Base-by-base conservation (phyloP, 2,888 invertebrate species). In the Acleris cristana region DNA sequence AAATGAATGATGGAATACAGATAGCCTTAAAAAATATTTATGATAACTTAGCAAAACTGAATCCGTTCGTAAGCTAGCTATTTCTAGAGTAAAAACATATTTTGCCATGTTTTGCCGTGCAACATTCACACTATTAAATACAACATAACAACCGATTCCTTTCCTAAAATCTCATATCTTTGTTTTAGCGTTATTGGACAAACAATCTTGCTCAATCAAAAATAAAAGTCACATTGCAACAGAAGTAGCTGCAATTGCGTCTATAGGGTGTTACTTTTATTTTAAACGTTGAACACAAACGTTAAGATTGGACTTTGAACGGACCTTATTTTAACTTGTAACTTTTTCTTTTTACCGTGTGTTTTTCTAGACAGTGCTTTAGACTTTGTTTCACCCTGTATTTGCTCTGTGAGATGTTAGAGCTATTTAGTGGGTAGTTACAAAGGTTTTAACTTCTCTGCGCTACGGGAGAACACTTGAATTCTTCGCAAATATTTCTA, bases 371-470 rank as follows among this genome's bases (percentile, higher is more conserved):
- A n/a, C 48, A 3, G 14, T 12, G 40, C 14, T 40, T 14, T 40
- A 40, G 40, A 40, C 40, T 40, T 40, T 14, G 4, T 40, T 40
- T 14, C 40, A 4, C 40, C 40, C 40, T 48, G 48, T 48, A 48
- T 6, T n/a, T 55, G 34, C 34, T 55, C n/a, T 18, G 34, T 55
- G 19, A 34, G 30, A 5, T 5, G 55, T n/a, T 30, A 34, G 40
- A 40, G n/a, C 30, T 34, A 40, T 18, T 55, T 30, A 34, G 34
- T 55, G 55, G 34, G 30, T 19, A 34, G 55, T n/a, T 30, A 55
- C 55, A 55, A 26, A 34, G 55, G 55, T 55, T 55, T 55, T 55
- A 55, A 55, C 55, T 55, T 34, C 5, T 14, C 55, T 8, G n/a
- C 48, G 18, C 48, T 48, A 18, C 48, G 48, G 48, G 48, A 48